phyloP scores from a whole-genome alignment of 2,113 vertebrate species.

The Poecile atricapillus region DNA sequence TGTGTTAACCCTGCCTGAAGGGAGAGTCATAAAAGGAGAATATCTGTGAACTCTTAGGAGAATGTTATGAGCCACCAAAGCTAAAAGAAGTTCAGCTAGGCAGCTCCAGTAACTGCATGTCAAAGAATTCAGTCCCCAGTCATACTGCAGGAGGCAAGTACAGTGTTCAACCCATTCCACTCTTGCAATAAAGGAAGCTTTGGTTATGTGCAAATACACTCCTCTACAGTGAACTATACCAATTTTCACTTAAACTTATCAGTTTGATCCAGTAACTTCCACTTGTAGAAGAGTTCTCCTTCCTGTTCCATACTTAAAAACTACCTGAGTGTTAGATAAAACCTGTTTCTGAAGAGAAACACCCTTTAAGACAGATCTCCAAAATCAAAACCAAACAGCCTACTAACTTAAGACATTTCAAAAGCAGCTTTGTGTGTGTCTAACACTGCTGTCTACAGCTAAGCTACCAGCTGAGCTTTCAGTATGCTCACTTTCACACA shows the following conservation, averaged over 20 bases:
- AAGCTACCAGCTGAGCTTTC: neutral
- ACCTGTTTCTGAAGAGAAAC: neutral
- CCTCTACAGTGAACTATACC: neutral
- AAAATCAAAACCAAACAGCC: neutral
- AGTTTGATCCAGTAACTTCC: neutral
- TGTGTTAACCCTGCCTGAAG: conserved; percentile 84
- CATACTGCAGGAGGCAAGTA: neutral
- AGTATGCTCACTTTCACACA: neutral
- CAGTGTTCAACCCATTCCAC: neutral
- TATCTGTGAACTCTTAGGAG: neutral
- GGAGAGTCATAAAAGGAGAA: neutral
- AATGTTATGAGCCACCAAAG: neutral
- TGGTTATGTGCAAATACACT: neutral
- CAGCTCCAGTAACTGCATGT: neutral
- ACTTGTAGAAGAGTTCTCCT: neutral
- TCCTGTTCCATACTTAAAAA: neutral
- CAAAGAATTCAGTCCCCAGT: neutral
- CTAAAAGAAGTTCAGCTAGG: neutral
- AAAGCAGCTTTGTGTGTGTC: neutral
- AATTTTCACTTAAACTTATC: neutral
- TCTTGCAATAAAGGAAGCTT: neutral
- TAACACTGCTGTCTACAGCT: neutral
- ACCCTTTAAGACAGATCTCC: neutral
- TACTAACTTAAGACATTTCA: neutral
- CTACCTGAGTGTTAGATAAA: neutral